These are phyloP conservation scores for Pardosa pseudoannulata DNA, from an alignment of 2,888 invertebrate species.

Conservation along the genomic window DNA sequence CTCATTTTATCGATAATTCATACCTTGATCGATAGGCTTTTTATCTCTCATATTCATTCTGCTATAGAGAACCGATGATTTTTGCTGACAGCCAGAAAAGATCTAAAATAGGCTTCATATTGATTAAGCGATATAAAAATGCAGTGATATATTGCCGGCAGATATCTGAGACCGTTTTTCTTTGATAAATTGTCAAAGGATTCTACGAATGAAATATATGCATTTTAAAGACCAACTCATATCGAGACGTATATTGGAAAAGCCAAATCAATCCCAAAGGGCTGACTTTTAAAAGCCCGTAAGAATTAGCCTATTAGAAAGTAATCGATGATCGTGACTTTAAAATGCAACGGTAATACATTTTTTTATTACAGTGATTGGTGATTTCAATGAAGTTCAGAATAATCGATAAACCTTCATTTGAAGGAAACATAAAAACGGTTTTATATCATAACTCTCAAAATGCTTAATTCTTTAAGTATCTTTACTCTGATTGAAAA, in stretches of 20 bases:
- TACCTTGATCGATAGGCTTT: constrained; percentile 6
- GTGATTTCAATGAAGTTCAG: no score
- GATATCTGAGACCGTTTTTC: not conserved
- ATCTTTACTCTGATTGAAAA: no score
- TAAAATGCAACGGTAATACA: no score
- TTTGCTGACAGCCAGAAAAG: constrained; percentile 1
- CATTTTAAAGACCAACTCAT: not conserved
- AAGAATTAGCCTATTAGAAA: not conserved
- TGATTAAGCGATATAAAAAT: constrained; percentile 13
- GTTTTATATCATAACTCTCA: no score
- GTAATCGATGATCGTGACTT: not conserved
- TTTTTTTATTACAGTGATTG: no score
- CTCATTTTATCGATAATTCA: constrained; percentile 13
- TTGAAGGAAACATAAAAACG: no score
- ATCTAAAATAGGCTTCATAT: not conserved
- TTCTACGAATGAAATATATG: not conserved
- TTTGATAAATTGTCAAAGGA: constrained; percentile 7
- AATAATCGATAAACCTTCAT: no score
- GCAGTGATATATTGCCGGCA: not conserved
- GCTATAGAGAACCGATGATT: constrained; percentile 10
- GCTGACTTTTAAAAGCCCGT: not conserved
- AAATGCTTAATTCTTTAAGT: no score
- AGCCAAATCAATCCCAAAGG: not conserved
- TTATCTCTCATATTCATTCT: constrained; percentile 1
- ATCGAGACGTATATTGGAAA: not conserved